These are phyloP conservation scores for Eutrigla gurnardus DNA, from an alignment of 2,797 vertebrate species.

Conservation along the genomic window DNA sequence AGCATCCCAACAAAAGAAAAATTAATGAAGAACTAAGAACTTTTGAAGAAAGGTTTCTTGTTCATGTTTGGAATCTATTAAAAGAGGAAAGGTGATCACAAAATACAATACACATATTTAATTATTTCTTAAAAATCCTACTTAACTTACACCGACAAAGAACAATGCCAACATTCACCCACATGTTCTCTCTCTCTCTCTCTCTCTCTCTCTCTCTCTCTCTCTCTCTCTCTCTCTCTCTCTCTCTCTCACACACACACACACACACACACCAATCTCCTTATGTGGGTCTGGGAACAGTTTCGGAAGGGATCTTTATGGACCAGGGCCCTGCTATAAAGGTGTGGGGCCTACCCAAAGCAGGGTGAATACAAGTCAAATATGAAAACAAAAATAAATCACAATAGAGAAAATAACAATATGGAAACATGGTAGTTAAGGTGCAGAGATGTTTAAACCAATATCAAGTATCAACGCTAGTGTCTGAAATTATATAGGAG, in stretches of 20 bases:
- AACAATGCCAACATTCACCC: conserved; percentile 2
- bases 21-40: neutral
- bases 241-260: conserved; percentile 25
- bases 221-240: conserved; percentile 17
- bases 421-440: neutral
- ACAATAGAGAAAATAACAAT: neutral
- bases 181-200: conserved; percentile 12
- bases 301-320: no score
- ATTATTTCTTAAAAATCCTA: neutral
- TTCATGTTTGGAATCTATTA: neutral
- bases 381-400: neutral
- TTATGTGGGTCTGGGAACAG: no score
- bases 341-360: neutral
- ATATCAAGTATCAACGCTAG: neutral
- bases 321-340: neutral
- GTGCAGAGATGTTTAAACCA: neutral
- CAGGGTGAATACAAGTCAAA: neutral
- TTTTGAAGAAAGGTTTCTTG: neutral
- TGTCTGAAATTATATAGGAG: no score
- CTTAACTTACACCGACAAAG: neutral
- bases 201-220: conserved; percentile 12
- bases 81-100: neutral
- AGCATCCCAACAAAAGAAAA: neutral
- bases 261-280: conserved; percentile 16
- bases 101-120: neutral